Conservation (phyloP, 2,888 invertebrate species). For the Sepiola atlantica region DNA sequence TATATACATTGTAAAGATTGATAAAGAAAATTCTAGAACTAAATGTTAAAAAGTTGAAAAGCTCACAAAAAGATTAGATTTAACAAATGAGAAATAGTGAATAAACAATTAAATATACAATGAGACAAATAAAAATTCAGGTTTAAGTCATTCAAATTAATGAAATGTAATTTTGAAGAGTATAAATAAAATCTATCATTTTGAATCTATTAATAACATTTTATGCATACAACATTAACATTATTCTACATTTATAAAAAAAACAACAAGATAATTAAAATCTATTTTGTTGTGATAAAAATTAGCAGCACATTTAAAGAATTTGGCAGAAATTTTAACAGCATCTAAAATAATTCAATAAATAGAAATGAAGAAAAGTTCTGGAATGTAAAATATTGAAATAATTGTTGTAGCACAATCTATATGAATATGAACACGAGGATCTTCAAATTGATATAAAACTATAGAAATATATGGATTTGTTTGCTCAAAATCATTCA, state of each 20-base stretch:
- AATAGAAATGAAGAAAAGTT: background rate
- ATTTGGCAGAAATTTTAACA: background rate
- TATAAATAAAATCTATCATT: background rate
- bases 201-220: background rate
- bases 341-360: background rate
- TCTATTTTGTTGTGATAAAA: background rate
- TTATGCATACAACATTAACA: background rate
- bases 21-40: background rate
- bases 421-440: background rate
- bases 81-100: background rate
- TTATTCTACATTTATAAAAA: background rate
- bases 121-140: background rate
- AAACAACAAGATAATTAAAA: background rate
- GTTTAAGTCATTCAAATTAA: background rate
- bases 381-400: background rate
- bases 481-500: background rate
- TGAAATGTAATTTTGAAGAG: constrained; percentile 14
- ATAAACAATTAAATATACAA: background rate
- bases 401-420: background rate
- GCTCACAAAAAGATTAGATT: background rate
- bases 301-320: background rate
- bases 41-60: background rate
- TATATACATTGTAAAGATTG: background rate
- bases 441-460: background rate
- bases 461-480: background rate